Percentiles rank a stretch among this genome's conserved stretches.
Evolutionary conservation across 2,888 invertebrate genomes (phyloP).

Genomic region (Pristionchus mayeri): DNA sequence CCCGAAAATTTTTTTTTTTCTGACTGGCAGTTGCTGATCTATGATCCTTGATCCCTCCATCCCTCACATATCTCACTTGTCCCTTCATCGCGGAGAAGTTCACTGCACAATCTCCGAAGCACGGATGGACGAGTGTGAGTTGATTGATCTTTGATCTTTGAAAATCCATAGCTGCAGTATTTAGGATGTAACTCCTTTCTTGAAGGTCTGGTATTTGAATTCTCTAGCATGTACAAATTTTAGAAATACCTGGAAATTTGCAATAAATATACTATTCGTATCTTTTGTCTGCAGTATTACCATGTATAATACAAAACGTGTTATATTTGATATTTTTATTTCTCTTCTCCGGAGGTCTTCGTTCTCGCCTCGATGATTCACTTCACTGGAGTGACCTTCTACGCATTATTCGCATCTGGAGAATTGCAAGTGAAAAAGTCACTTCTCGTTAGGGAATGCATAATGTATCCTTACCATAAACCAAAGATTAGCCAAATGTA

Average conservation of each 20-base stretch:
- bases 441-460: not conserved
- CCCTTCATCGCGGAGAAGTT: conserved; percentile 93
- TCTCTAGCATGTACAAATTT: too few species aligned
- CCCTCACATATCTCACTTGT: conserved; percentile 87
- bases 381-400: conserved; percentile 94
- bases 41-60: not conserved
- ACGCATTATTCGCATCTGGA: conserved; percentile 96
- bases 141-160: not conserved
- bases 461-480: not conserved
- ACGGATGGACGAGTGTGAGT: conserved; percentile 67
- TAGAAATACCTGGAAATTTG: too few species aligned
- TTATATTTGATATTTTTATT: not conserved
- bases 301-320: not conserved
- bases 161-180: not conserved
- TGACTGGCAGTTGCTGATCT: too few species aligned
- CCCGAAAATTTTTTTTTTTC: too few species aligned
- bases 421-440: conserved; percentile 84
- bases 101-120: conserved; percentile 82
- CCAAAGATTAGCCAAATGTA: too few species aligned
- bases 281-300: too few species aligned
- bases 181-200: too few species aligned
- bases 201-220: too few species aligned
- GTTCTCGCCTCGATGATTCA: conserved; percentile 95
- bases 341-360: conserved; percentile 84
- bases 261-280: too few species aligned